Evolutionary conservation across 2,113 vertebrate species (phyloP).

Genomic region (Tachycineta bicolor): DNA sequence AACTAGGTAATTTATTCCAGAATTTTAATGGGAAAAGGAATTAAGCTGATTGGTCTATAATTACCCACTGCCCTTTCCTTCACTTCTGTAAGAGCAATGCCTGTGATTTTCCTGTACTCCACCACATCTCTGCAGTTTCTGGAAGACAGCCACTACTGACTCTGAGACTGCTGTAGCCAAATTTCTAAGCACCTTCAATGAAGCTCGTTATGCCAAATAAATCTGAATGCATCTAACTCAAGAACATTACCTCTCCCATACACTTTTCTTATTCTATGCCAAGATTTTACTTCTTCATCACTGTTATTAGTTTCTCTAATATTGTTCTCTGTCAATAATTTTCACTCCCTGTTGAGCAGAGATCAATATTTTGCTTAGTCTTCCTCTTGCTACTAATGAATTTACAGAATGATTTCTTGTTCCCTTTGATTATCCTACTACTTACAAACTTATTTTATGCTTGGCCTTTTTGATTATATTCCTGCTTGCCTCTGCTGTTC

Average conservation of each 20-base stretch:
- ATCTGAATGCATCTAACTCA: slow-evolving; percentile 5
- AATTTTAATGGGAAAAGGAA: background rate
- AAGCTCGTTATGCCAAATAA: slow-evolving; percentile 16
- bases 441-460: background rate
- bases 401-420: slow-evolving; percentile 37
- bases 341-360: background rate
- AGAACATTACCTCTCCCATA: background rate
- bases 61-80: background rate
- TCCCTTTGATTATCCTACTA: slow-evolving; percentile 23
- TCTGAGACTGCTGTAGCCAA: background rate
- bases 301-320: slow-evolving; percentile 23
- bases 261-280: background rate
- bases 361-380: slow-evolving; percentile 40
- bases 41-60: background rate
- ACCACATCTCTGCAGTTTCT: background rate
- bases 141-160: background rate
- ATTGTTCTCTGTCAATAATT: slow-evolving; percentile 6
- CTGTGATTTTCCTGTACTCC: background rate
- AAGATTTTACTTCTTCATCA: slow-evolving; percentile 10
- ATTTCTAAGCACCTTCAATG: background rate
- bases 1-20: background rate
- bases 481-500: background rate
- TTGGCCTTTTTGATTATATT: background rate
- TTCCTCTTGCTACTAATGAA: slow-evolving; percentile 29
- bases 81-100: background rate